Evolutionary conservation across 2,888 invertebrate genomes (phyloP).

Genomic region (Aphelenchoides bicaudatus): DNA sequence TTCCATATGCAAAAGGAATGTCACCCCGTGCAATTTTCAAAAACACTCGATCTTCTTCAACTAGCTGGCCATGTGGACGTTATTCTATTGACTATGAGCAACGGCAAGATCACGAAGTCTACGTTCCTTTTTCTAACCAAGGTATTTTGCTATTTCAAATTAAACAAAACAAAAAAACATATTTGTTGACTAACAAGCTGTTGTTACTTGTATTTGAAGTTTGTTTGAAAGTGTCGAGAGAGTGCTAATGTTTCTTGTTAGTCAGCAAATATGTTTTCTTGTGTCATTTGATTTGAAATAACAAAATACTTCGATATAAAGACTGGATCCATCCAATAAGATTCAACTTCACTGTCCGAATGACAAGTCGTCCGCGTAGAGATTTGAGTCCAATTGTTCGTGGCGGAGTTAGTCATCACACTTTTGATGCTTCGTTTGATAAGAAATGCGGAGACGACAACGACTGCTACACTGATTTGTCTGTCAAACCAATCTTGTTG

Average conservation of each 20-base stretch:
- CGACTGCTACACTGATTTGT: slow-evolving; percentile 62
- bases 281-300: too few species aligned
- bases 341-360: slow-evolving; percentile 52
- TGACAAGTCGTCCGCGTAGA: slow-evolving; percentile 23
- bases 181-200: slow-evolving; percentile 20
- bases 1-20: slow-evolving; percentile 42
- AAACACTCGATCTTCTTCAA: slow-evolving; percentile 10
- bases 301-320: too few species aligned
- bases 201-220: too few species aligned
- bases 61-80: slow-evolving; percentile 53
- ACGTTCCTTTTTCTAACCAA: slow-evolving; percentile 45
- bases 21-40: slow-evolving; percentile 42
- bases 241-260: too few species aligned
- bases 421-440: slow-evolving; percentile 60
- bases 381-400: slow-evolving; percentile 52
- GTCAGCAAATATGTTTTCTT: too few species aligned
- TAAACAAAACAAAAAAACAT: slow-evolving; percentile 27
- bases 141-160: too few species aligned
- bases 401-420: slow-evolving; percentile 42
- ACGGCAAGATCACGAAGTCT: slow-evolving; percentile 37
- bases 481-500: slow-evolving; percentile 27
- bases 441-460: slow-evolving; percentile 64
- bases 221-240: too few species aligned
- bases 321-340: slow-evolving; percentile 64
- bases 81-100: slow-evolving; percentile 36